Base-by-base conservation (phyloP, 2,113 vertebrate genomes). In the Gobio gobio region DNA sequence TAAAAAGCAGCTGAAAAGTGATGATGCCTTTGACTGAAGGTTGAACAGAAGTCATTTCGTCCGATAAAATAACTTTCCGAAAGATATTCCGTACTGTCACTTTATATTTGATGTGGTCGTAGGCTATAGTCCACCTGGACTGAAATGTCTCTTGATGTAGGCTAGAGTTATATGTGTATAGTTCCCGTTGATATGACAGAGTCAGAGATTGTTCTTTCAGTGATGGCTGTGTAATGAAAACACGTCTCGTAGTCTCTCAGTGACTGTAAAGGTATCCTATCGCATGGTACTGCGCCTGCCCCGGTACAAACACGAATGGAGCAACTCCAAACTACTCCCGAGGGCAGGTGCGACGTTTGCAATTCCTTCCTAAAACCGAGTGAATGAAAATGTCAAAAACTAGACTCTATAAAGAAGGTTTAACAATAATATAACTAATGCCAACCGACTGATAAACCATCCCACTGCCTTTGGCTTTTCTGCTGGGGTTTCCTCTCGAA, bases 261-360 rank as follows among this genome's bases (percentile, higher is more conserved):
- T 61, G 33, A 26, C 16, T 61, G 33, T 86, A 63, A 79, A 51
- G 54, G 87, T 86, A 54, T 40, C 40, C 40, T 40, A 40, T 91
- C 78, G 91, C 90, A 91, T 89, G 84, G 81, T n/a, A 51, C 51
- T 77, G 40, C 68, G 18, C n/a, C 70, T 84, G 76, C 61, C 70
- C 47, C 85, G 70, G 51, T 59, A 36, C 56, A 58, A 40, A 59
- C 74, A 26, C 47, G 66, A 59, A 73, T 14, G 70, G 24, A n/a
- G 13, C 77, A 58, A 82, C 75, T 85, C 81, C 88, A 58, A 20
- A 68, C 26, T 22, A 54, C 47, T 77, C 89, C 20, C 26, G 29
- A 24, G 89, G 89, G 86, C 95, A 95, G 94, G 94, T 95, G 94
- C 89, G 80, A 84, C 61, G 59, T 59, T 36, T 43, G 29, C 22